Percentiles rank a stretch among this genome's conserved stretches.
Evolutionary conservation across 2,113 vertebrate genomes (phyloP).

Genomic region (Craseonycteris thonglongyai): DNA sequence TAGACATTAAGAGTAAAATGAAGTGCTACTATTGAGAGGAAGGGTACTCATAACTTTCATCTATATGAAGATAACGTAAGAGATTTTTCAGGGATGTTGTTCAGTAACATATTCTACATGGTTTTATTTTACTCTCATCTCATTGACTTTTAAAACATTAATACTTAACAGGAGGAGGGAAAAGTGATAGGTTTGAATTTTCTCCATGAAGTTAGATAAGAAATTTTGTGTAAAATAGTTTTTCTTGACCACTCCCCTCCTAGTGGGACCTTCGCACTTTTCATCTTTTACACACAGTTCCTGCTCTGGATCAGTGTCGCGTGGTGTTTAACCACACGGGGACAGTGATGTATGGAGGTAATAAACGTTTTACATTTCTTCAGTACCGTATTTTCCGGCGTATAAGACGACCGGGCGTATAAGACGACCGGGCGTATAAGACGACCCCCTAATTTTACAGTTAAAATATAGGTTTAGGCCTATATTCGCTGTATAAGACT

Average conservation of each 20-base stretch:
- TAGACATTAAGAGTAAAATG: background rate
- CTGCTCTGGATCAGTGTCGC: conserved; percentile 97
- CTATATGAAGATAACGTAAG: background rate
- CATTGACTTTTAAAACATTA: background rate
- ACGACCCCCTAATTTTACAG: no score
- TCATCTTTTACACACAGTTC: conserved; percentile 96
- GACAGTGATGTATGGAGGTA: conserved; percentile 99
- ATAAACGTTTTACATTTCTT: conserved; percentile 30
- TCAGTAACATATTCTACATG: background rate
- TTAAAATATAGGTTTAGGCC: no score
- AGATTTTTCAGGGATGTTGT: background rate
- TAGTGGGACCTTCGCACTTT: conserved; percentile 99
- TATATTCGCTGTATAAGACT: no score
- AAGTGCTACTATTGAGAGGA: background rate
- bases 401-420: no score
- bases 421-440: no score
- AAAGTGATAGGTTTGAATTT: background rate
- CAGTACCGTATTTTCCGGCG: no score
- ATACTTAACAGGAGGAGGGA: background rate
- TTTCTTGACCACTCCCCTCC: conserved; percentile 79
- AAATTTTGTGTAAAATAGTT: background rate
- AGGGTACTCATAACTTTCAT: background rate
- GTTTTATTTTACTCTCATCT: background rate
- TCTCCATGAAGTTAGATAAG: background rate
- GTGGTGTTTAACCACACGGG: conserved; percentile 99